Evolutionary conservation across 2,113 vertebrate genomes (phyloP), one percentile per base, ranked within the genome.

Genomic region (Myiopsitta monachus): DNA sequence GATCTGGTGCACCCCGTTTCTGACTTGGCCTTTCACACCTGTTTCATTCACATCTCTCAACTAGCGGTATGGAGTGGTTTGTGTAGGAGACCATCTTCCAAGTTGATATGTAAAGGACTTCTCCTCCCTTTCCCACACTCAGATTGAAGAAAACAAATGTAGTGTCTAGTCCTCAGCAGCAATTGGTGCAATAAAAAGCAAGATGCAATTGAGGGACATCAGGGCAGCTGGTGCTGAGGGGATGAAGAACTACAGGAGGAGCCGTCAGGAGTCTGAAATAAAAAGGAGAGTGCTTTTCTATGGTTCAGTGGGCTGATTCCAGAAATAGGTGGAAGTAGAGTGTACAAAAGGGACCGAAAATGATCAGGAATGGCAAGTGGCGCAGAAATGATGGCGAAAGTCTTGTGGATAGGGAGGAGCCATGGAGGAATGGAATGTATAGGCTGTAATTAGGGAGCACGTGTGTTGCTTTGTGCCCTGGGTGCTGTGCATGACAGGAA

Each of bases 351-450:
- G 18, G 41, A 51, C 11, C 4, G 66, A 63, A 49, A 61, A 33
- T 5, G 1, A n/a, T 44, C n/a, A 33, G 44, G 7, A 81, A n/a
- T 10, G 31, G n/a, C 23, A n/a, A 1, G 7, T 1, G 9, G 39
- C 23, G 21, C 23, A 38, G 55, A 43, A 69, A 9, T 0, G 0
- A 18, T 18, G 41, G 43, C 21, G 46, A 23, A 49, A 41, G 33
- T 8, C 7, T 49, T 28, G 6, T 6, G 43, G 12, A 30, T 1
- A 4, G 26, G 0, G 10, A 43, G 26, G 43, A 46, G 43, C 43
- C 0, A 0, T 11, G 47, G 62, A 74, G 55, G 43, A 41, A 11
- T 0, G 0, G 38, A 49, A 11, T 14, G 13, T n/a, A 3, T 2
- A 18, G 43, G 41, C 57, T 31, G 54, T 7, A 11, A 7, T 12